phyloP scores from a whole-genome alignment of 2,797 vertebrate genomes.

The Neoniphon sammara region DNA sequence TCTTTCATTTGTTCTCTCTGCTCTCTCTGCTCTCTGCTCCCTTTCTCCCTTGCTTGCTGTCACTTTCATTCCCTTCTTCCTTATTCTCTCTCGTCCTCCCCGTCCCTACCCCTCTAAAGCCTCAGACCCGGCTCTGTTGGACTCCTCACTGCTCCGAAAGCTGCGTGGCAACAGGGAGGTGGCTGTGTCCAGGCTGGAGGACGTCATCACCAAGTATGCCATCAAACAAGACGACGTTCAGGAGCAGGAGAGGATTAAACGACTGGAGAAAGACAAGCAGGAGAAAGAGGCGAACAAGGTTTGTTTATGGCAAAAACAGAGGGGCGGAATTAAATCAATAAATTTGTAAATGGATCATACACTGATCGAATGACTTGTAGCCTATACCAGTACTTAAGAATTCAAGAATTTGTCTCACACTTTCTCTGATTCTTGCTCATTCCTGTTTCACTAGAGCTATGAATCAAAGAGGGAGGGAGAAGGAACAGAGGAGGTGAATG shows the following conservation, averaged over 20 bases:
- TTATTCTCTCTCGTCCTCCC: rapidly evolving
- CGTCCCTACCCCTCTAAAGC: slow-evolving; percentile 61
- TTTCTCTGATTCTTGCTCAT: too few relatives aligned
- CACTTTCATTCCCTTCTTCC: background rate
- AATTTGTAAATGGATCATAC: too few relatives aligned
- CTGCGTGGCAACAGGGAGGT: slow-evolving; percentile 85
- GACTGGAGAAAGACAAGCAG: slow-evolving; percentile 61
- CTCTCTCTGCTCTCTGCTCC: too few relatives aligned
- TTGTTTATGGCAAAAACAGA: too few relatives aligned
- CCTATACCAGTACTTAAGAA: too few relatives aligned
- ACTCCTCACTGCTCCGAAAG: slow-evolving; percentile 75
- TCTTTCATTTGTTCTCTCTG: background rate
- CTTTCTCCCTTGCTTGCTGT: background rate
- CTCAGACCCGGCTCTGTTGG: slow-evolving; percentile 85
- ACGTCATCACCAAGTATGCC: slow-evolving; percentile 87
- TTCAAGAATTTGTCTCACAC: too few relatives aligned
- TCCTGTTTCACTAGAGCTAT: slow-evolving; percentile 46
- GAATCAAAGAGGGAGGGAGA: slow-evolving; percentile 57
- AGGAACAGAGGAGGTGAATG: slow-evolving; percentile 39
- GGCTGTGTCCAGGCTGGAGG: slow-evolving; percentile 83
- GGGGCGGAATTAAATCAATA: too few relatives aligned
- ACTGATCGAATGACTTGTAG: too few relatives aligned
- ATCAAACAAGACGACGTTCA: slow-evolving; percentile 85
- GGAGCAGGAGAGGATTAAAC: slow-evolving; percentile 80
- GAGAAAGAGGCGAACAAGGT: slow-evolving; percentile 78